A percentile compares a stretch with the other conserved stretches of the same genome.
Conservation (phyloP, 2,113 vertebrate species). For the Melanocharis versteri region DNA sequence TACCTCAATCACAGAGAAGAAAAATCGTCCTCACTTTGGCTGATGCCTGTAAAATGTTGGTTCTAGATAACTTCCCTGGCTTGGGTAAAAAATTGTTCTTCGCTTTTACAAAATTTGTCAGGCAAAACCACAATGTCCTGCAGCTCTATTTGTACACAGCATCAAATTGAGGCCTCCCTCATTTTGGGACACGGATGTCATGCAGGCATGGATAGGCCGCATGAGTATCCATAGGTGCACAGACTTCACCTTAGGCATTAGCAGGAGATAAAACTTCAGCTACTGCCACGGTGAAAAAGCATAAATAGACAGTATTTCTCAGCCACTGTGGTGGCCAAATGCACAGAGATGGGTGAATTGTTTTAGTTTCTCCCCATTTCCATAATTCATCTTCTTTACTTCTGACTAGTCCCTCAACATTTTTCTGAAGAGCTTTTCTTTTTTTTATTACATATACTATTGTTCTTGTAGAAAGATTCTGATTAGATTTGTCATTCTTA, state of each 20-base stretch:
- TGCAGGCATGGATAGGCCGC: neutral
- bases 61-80: neutral
- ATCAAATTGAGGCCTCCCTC: neutral
- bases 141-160: neutral
- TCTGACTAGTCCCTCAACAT: neutral
- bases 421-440: neutral
- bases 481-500: neutral
- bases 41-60: neutral
- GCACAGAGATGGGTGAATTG: neutral
- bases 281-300: neutral
- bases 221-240: neutral
- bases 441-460: neutral
- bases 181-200: neutral
- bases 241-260: neutral
- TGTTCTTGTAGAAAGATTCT: neutral
- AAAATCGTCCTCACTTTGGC: constrained; percentile 28
- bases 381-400: neutral
- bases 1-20: neutral
- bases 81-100: neutral
- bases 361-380: neutral
- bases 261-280: neutral
- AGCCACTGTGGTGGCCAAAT: neutral
- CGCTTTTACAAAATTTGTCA: neutral
- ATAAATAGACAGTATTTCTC: neutral
- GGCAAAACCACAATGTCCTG: neutral